phyloP scores from a whole-genome alignment of 2,888 invertebrate genomes.

The Julus scandinavius region DNA sequence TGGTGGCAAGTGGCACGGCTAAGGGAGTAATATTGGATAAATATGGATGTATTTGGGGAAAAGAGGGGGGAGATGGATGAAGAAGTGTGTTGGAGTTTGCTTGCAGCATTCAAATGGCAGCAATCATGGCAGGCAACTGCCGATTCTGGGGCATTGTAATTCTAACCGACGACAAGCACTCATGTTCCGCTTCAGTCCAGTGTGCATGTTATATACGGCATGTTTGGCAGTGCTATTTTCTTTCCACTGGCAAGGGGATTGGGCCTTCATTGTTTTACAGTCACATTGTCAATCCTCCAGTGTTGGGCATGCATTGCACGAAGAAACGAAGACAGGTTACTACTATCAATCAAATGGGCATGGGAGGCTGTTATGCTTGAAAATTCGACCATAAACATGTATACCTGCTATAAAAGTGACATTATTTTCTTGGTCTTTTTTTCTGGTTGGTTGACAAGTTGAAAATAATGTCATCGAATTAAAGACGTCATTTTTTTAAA shows the following conservation, averaged over 20 bases:
- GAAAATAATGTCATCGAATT: too few relatives aligned
- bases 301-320: neutral
- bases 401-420: too few relatives aligned
- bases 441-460: too few relatives aligned
- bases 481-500: too few relatives aligned
- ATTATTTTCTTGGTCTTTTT: too few relatives aligned
- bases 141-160: constrained; percentile 10
- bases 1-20: constrained; percentile 21
- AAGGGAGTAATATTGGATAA: constrained; percentile 23
- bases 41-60: constrained; percentile 44
- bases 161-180: constrained; percentile 22
- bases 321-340: neutral
- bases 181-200: constrained; percentile 13
- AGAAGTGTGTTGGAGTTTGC: neutral
- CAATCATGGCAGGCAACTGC: constrained; percentile 43
- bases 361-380: too few relatives aligned
- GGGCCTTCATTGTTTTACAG: neutral
- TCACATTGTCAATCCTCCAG: neutral
- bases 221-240: neutral
- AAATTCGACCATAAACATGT: too few relatives aligned
- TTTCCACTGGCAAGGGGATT: neutral
- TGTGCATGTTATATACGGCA: neutral
- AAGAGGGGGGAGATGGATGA: neutral
- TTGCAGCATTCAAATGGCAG: constrained; percentile 41
- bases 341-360: too few relatives aligned